Base-by-base conservation (phyloP, 1,140 invertebrate species). In the Heliconius hewitsoni region DNA sequence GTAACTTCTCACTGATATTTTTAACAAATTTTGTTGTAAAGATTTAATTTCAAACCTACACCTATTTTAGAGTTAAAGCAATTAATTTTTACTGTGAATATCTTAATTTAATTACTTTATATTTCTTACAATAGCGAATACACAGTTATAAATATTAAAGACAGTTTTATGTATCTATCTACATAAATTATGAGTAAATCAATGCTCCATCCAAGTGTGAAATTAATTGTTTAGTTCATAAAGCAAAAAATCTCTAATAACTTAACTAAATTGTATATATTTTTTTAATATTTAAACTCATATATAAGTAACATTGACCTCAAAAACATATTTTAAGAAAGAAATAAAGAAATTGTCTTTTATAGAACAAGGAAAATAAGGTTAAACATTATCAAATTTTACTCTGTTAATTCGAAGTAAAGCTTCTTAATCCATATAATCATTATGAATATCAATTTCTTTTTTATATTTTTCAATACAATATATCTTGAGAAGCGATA, bases 101-200 rank as follows among this genome's bases (percentile, higher is more conserved):
- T 52, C 50, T 52, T 19, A 52, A 18, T 57, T 1, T 57, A 57
- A 57, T 57, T 3, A 9, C 42, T 57, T 57, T 5, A 60, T 27
- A 60, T 60, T 13, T 60, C 55, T 23, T 60, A 60, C 55, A 60
- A 46, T 60, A 23, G 9, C n/a, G n/a, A 27, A 23, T 11, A 23
- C 9, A 23, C 55, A 23, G 55, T 30, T 66, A 66, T 66, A 66
- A 66, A 66, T 30, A 60, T 60, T 60, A 66, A 30, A 66, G 60
- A 16, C 60, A 66, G 60, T 30, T 66, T 27, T 66, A 66, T 66
- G 60, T 30, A 16, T 1, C 11, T 13, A 23, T 55, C 55, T 66
- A 66, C 60, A 66, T 66, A 66, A 27, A 66, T 66, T n/a, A 66
- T 66, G 11, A 66, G 23, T 66, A 66, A 66, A 66, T 66, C 60